Percentiles rank a stretch among this genome's conserved stretches.
phyloP scores from a whole-genome alignment of 2,888 invertebrate genomes.

The Callyntrura sp. region DNA sequence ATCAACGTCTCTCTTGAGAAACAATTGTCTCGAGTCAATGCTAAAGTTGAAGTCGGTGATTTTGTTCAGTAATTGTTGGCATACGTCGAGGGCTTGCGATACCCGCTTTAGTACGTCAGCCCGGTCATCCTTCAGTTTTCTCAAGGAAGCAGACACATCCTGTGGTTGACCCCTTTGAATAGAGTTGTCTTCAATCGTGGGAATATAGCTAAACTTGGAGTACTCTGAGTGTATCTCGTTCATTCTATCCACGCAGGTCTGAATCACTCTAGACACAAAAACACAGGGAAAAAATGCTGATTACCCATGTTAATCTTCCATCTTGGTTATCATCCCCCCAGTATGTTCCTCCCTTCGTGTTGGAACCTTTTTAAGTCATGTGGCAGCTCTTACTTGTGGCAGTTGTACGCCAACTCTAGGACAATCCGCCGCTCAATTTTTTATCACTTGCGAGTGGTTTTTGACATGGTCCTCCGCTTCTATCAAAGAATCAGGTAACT shows the following conservation, averaged over 20 bases:
- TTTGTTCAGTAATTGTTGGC: conserved; percentile 78
- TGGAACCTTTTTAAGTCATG: background rate
- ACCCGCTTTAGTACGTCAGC: conserved; percentile 74
- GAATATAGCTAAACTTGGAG: conserved; percentile 75
- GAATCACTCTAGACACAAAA: conserved; percentile 60
- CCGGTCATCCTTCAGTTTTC: conserved; percentile 75
- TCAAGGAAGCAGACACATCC: conserved; percentile 63
- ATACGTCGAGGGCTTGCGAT: conserved; percentile 72
- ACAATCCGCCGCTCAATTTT: conserved; percentile 87
- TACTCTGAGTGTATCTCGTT: conserved; percentile 77
- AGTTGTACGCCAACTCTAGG: conserved; percentile 75
- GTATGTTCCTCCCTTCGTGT: too few relatives aligned
- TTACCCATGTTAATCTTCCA: background rate
- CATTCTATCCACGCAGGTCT: conserved; percentile 71
- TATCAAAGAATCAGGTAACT: conserved; percentile 91
- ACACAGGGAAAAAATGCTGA: background rate
- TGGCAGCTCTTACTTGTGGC: conserved; percentile 72
- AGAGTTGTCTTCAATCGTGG: conserved; percentile 56
- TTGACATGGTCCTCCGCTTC: conserved; percentile 91
- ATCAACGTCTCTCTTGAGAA: conserved; percentile 77
- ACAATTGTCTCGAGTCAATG: conserved; percentile 80
- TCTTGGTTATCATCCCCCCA: background rate
- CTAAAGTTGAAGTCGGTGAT: conserved; percentile 76
- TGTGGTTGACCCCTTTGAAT: conserved; percentile 48
- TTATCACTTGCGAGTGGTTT: conserved; percentile 93